These are phyloP conservation scores for Cynopterus brachyotis DNA, from an alignment of 2,113 vertebrate species.

Conservation along the genomic window DNA sequence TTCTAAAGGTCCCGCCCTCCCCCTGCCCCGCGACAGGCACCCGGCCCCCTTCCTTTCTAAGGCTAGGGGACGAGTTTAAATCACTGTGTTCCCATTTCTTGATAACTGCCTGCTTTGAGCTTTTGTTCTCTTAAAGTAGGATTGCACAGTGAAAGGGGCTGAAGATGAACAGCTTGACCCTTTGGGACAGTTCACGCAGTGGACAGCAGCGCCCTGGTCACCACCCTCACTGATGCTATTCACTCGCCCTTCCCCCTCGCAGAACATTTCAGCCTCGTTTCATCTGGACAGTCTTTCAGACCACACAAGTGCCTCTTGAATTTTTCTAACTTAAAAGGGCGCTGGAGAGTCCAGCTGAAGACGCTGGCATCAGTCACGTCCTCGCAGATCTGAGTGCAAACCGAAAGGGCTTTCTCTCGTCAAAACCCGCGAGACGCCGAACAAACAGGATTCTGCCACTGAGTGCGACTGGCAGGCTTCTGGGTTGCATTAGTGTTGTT, in stretches of 20 bases:
- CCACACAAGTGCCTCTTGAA: conserved; percentile 79
- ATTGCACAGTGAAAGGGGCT: conserved; percentile 80
- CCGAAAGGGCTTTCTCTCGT: not conserved
- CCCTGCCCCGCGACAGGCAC: conserved; percentile 44
- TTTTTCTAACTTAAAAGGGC: conserved; percentile 59
- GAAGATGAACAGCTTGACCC: conserved; percentile 88
- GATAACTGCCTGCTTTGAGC: conserved; percentile 80
- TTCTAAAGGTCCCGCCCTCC: conserved; percentile 76
- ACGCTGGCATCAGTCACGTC: not conserved
- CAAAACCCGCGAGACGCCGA: conserved; percentile 17
- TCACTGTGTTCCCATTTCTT: conserved; percentile 82
- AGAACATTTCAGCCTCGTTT: conserved; percentile 51
- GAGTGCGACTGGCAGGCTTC: not conserved
- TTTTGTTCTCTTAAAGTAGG: conserved; percentile 85
- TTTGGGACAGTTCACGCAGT: conserved; percentile 80
- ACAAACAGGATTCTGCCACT: conserved; percentile 26
- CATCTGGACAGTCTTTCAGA: conserved; percentile 56
- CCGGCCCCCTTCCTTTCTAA: conserved; percentile 77
- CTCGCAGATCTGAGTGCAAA: not conserved
- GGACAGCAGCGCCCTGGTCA: conserved; percentile 67
- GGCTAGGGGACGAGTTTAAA: conserved; percentile 82
- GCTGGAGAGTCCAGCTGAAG: not conserved
- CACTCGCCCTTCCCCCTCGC: not conserved
- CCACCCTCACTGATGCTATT: conserved; percentile 19
- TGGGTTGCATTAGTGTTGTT: not conserved